Evolutionary conservation across 2,113 vertebrate genomes (phyloP).

Genomic region (Mus pahari): DNA sequence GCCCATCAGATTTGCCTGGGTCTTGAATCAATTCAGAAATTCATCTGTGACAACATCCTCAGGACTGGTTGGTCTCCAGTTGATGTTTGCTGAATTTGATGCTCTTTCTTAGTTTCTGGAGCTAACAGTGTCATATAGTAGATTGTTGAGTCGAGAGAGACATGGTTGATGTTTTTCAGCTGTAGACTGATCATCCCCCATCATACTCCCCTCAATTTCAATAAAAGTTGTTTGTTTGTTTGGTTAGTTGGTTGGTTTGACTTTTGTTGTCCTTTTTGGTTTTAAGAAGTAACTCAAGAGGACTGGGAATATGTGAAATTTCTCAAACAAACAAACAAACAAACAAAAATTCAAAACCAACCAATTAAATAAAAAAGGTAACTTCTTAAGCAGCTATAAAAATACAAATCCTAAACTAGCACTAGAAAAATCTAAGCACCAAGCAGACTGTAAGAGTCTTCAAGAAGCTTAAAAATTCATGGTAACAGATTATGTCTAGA

Average conservation of each 20-base stretch:
- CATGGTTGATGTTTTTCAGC: neutral
- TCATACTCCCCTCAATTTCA: neutral
- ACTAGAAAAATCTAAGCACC: neutral
- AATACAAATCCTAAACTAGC: neutral
- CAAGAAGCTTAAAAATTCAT: neutral
- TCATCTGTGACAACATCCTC: neutral
- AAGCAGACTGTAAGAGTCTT: neutral
- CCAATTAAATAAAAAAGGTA: neutral
- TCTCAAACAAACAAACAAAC: neutral
- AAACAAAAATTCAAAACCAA: neutral
- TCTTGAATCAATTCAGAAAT: conserved; percentile 68
- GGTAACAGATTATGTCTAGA: neutral
- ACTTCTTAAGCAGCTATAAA: neutral
- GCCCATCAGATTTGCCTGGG: neutral
- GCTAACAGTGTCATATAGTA: neutral
- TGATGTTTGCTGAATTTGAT: conserved; percentile 58
- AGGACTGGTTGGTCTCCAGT: conserved; percentile 20
- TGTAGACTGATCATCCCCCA: neutral
- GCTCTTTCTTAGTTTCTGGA: conserved; percentile 39
- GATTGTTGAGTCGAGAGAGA: neutral
- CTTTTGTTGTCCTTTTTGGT: neutral
- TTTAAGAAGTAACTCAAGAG: neutral
- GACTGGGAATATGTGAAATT: neutral
- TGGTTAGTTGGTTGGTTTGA: too few species aligned
- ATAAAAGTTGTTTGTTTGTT: neutral